A percentile compares a stretch with the other conserved stretches of the same genome.
phyloP scores from a whole-genome alignment of 2,113 vertebrate species.

The Cyprinodon variegatus region DNA sequence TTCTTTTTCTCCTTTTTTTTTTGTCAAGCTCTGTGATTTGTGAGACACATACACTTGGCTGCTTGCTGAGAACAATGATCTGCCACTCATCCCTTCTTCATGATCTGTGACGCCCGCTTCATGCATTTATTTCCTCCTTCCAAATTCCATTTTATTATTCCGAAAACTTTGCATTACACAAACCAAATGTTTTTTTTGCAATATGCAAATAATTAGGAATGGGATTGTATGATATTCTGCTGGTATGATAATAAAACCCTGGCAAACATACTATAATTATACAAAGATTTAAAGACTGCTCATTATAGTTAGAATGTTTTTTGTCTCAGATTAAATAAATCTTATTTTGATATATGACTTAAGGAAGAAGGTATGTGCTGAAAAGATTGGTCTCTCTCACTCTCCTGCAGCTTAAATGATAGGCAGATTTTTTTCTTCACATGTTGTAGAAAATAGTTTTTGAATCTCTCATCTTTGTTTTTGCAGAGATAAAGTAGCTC shows the following conservation, averaged over 20 bases:
- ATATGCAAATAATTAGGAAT: not conserved
- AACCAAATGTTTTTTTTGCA: not conserved
- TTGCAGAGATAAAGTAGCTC: not conserved
- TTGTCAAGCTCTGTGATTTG: constrained; percentile 27
- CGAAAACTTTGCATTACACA: not conserved
- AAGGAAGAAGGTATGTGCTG: too few species aligned
- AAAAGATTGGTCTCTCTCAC: too few species aligned
- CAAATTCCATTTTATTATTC: not conserved
- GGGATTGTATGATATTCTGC: not conserved
- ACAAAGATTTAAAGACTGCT: too few species aligned
- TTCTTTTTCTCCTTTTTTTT: constrained; percentile 13
- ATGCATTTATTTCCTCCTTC: not conserved
- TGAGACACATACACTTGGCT: constrained; percentile 61
- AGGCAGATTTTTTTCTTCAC: too few species aligned
- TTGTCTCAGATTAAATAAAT: too few species aligned
- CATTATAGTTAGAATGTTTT: too few species aligned
- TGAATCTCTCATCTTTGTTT: not conserved
- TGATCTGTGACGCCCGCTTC: constrained; percentile 41
- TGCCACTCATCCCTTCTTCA: constrained; percentile 58
- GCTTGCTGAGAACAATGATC: constrained; percentile 74
- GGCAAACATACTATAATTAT: too few species aligned
- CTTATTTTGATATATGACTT: too few species aligned
- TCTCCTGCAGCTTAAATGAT: not conserved
- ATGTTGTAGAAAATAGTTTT: not conserved
- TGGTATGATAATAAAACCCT: too few species aligned